phyloP scores from a whole-genome alignment of 35 echinoderm and acorn worm genomes.

The Ptychodera flava region DNA sequence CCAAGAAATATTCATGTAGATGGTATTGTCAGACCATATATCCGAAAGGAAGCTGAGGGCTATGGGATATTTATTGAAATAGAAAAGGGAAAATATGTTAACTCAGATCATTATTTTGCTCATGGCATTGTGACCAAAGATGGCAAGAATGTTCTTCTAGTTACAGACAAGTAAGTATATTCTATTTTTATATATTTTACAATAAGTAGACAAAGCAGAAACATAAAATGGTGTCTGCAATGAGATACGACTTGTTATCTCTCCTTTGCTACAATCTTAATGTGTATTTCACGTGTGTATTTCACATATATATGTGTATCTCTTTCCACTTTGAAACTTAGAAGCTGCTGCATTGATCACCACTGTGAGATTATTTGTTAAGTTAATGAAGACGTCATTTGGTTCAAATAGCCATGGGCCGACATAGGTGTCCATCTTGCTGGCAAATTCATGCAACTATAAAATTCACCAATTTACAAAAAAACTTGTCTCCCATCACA shows the following conservation, averaged over 20 bases:
- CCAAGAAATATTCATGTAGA: slow-evolving; percentile 70
- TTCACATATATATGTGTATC: neutral
- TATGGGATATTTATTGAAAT: slow-evolving; percentile 58
- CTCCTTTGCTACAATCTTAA: neutral
- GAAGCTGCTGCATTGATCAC: too few species aligned
- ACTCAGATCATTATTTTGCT: slow-evolving; percentile 72
- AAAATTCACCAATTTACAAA: too few species aligned
- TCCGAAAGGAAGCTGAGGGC: slow-evolving; percentile 57
- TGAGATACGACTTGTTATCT: neutral
- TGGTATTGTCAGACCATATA: slow-evolving; percentile 65
- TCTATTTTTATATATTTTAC: neutral
- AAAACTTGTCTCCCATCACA: too few species aligned
- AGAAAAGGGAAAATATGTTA: slow-evolving; percentile 82
- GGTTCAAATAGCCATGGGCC: too few species aligned
- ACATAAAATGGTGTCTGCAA: neutral
- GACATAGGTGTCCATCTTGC: too few species aligned
- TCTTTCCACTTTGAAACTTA: too few species aligned
- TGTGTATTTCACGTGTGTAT: neutral
- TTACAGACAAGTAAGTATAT: slow-evolving; percentile 66
- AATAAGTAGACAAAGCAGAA: neutral
- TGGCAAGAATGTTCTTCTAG: slow-evolving; percentile 58
- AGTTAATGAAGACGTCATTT: too few species aligned
- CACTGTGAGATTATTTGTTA: too few species aligned
- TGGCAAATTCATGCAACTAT: too few species aligned
- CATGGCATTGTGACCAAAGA: slow-evolving; percentile 65